Percentiles rank a stretch among this genome's conserved stretches.
Evolutionary conservation across 2,113 vertebrate genomes (phyloP).

Genomic region (Chaetodon trifascialis): DNA sequence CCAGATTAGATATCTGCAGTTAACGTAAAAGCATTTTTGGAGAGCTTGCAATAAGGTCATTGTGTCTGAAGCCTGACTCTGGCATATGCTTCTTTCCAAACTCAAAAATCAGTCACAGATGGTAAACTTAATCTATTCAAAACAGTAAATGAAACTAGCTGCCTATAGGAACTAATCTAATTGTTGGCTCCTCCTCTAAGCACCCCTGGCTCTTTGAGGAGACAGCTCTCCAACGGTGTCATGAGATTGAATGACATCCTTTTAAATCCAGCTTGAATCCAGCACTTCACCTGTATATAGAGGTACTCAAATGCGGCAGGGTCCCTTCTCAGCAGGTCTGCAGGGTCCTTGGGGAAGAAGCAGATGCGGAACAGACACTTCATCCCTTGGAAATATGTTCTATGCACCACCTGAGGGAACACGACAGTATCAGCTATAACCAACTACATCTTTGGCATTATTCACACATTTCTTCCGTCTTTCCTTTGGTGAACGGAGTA

Average conservation of each 20-base stretch:
- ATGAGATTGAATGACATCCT: conserved; percentile 30
- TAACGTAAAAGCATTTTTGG: conserved; percentile 12
- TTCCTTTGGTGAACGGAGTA: not conserved
- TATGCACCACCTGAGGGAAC: conserved; percentile 93
- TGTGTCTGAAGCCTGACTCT: conserved; percentile 1
- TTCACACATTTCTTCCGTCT: conserved; percentile 1
- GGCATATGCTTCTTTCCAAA: not conserved
- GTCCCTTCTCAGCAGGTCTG: conserved; percentile 93
- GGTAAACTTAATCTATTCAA: conserved; percentile 1
- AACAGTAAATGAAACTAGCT: conserved; percentile 11
- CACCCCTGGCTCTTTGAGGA: not conserved
- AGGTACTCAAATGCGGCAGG: conserved; percentile 98
- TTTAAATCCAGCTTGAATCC: conserved; percentile 49
- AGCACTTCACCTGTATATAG: conserved; percentile 92
- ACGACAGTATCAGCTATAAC: conserved; percentile 33
- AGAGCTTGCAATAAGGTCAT: not conserved
- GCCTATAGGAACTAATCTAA: not conserved
- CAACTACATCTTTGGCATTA: conserved; percentile 3
- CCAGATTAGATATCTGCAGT: conserved; percentile 3
- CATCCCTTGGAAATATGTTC: conserved; percentile 99
- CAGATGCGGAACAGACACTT: conserved; percentile 97
- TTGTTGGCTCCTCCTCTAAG: not conserved
- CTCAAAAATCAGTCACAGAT: conserved; percentile 1
- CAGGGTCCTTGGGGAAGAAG: conserved; percentile 98
- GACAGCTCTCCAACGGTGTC: conserved; percentile 21